phyloP scores from a whole-genome alignment of 2,888 invertebrate genomes.

The Perizoma affinitatum region DNA sequence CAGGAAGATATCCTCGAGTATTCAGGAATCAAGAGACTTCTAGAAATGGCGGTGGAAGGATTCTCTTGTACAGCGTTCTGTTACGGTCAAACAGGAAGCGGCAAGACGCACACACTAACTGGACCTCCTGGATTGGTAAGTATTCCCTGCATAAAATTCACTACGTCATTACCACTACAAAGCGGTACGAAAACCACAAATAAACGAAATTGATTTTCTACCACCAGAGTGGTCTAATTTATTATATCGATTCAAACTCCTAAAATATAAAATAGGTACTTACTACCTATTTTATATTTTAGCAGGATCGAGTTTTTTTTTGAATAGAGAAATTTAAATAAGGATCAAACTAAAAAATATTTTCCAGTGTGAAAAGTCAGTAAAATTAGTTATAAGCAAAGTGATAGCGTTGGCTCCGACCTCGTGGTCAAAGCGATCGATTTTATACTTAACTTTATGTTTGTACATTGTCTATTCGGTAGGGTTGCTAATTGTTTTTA shows the following conservation, averaged over 20 bases:
- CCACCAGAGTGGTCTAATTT: too few species aligned
- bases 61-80: constrained; percentile 97
- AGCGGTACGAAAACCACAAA: too few species aligned
- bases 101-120: constrained; percentile 97
- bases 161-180: too few species aligned
- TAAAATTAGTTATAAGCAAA: constrained; percentile 21
- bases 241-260: too few species aligned
- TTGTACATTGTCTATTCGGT: constrained; percentile 19
- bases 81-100: constrained; percentile 98
- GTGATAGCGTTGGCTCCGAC: constrained; percentile 19
- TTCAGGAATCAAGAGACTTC: constrained; percentile 94
- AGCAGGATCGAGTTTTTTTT: too few species aligned
- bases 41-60: constrained; percentile 97
- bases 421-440: constrained; percentile 39
- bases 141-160: constrained; percentile 12
- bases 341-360: not conserved
- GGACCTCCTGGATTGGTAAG: constrained; percentile 94
- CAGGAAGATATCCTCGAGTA: constrained; percentile 92
- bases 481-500: constrained; percentile 4
- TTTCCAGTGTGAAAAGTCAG: constrained; percentile 3
- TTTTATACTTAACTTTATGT: constrained; percentile 22
- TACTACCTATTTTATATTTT: too few species aligned
- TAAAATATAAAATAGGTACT: too few species aligned
- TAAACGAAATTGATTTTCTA: too few species aligned
- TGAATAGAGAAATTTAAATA: too few species aligned